phyloP scores from a whole-genome alignment of 2,888 invertebrate genomes.

The Slavum lentiscoides region DNA sequence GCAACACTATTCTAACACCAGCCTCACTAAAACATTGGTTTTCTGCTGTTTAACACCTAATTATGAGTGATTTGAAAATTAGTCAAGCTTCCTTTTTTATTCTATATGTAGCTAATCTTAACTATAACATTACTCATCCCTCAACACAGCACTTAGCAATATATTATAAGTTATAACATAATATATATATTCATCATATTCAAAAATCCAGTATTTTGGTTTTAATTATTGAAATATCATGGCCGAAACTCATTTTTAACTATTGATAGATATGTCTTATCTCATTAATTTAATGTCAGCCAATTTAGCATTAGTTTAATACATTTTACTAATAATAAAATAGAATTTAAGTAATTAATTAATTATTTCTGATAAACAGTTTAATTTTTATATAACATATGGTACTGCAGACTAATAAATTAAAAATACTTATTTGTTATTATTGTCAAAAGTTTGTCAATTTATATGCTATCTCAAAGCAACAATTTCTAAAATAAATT shows the following conservation, averaged over 20 bases:
- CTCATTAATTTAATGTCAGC: neutral
- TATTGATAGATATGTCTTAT: neutral
- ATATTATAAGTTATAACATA: neutral
- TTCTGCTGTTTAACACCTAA: conserved; percentile 42
- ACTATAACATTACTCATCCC: conserved; percentile 3
- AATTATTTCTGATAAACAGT: neutral
- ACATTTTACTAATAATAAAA: neutral
- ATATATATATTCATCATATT: conserved; percentile 9
- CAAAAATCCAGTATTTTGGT: neutral
- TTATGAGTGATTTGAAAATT: conserved; percentile 20
- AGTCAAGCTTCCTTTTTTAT: conserved; percentile 30
- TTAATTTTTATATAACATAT: neutral
- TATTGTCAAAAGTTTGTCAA: too few relatives aligned
- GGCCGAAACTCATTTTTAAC: too few relatives aligned
- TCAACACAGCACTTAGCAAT: conserved; percentile 17
- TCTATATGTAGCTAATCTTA: conserved; percentile 8
- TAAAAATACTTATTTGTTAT: too few relatives aligned
- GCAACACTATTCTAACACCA: conserved; percentile 37
- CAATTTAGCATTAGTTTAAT: neutral
- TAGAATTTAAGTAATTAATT: neutral
- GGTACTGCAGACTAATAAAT: too few relatives aligned
- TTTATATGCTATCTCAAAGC: too few relatives aligned
- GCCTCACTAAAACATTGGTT: conserved; percentile 42
- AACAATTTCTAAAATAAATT: too few relatives aligned
- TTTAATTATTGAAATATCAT: too few relatives aligned